Percentiles rank a stretch among this genome's conserved stretches.
Conservation (phyloP, 1,140 invertebrate species). For the Cydia fagiglandana region DNA sequence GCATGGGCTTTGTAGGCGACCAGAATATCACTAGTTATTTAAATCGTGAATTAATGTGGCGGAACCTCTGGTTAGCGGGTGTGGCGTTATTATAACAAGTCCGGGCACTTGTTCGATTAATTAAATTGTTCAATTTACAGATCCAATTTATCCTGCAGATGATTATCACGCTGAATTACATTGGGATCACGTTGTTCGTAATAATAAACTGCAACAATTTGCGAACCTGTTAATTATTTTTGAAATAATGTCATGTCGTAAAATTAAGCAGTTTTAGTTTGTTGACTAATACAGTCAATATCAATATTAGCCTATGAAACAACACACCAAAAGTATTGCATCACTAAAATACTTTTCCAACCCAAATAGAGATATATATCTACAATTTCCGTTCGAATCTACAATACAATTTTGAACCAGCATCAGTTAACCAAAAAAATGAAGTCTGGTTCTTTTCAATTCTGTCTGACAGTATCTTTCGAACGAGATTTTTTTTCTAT, state of each 20-base stretch:
- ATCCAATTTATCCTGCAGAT: slow-evolving; percentile 27
- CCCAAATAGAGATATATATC: too few relatives aligned
- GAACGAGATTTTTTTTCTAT: too few relatives aligned
- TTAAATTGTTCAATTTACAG: slow-evolving; percentile 28
- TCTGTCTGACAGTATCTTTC: too few relatives aligned
- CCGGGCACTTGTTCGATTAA: slow-evolving; percentile 11
- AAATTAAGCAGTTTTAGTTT: too few relatives aligned
- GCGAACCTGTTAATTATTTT: background rate
- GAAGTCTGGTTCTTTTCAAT: too few relatives aligned
- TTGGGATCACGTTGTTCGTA: background rate
- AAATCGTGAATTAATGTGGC: slow-evolving; percentile 23
- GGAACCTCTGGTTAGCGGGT: slow-evolving; percentile 19
- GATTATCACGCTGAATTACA: slow-evolving; percentile 14
- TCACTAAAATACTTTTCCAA: too few relatives aligned
- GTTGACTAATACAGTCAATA: background rate
- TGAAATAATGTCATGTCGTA: too few relatives aligned
- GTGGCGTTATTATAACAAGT: slow-evolving; percentile 13
- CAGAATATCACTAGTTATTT: background rate
- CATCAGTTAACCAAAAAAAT: too few relatives aligned
- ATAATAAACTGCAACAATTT: background rate
- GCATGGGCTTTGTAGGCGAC: background rate
- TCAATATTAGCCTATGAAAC: too few relatives aligned
- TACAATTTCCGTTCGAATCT: too few relatives aligned
- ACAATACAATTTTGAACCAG: background rate
- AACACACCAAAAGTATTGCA: too few relatives aligned